These are phyloP conservation scores for Eucidaris tribuloides DNA, from an alignment of 35 echinoderm and acorn worm species.

Conservation along the genomic window DNA sequence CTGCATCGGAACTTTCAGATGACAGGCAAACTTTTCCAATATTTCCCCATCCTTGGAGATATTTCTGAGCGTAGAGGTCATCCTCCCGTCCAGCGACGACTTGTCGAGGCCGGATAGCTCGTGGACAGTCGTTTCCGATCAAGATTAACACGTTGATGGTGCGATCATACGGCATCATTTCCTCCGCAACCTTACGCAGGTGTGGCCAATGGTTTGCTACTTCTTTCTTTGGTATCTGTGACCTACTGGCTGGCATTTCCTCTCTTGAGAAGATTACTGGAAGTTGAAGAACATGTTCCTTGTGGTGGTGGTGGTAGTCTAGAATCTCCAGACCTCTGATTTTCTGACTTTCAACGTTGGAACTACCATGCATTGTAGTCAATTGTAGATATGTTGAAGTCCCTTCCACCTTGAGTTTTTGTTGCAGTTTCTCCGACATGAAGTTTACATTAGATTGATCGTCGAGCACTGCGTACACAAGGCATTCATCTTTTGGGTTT, in stretches of 20 bases:
- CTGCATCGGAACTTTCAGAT: not conserved
- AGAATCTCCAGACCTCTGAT: conserved; percentile 4
- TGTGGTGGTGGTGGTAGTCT: not conserved
- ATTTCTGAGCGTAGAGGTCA: conserved; percentile 37
- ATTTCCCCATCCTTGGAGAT: conserved; percentile 45
- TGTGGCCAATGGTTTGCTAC: conserved; percentile 27
- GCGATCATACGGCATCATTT: conserved; percentile 24
- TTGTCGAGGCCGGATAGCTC: conserved; percentile 22
- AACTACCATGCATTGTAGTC: conserved; percentile 25
- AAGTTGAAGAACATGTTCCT: not conserved
- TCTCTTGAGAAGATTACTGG: not conserved
- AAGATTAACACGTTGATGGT: not conserved
- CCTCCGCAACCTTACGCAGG: not conserved
- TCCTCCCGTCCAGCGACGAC: conserved; percentile 38
- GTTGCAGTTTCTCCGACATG: not conserved
- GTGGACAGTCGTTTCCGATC: conserved; percentile 24
- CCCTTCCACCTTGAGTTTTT: not conserved
- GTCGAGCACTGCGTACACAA: conserved; percentile 33
- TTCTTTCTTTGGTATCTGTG: conserved; percentile 22
- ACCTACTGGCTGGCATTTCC: not conserved
- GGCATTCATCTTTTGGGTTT: not conserved
- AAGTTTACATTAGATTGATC: conserved; percentile 17
- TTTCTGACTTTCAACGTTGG: not conserved
- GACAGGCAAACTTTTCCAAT: not conserved
- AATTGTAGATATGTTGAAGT: not conserved